phyloP scores from a whole-genome alignment of 1,140 invertebrate species.

The Drosophila nebulosa region DNA sequence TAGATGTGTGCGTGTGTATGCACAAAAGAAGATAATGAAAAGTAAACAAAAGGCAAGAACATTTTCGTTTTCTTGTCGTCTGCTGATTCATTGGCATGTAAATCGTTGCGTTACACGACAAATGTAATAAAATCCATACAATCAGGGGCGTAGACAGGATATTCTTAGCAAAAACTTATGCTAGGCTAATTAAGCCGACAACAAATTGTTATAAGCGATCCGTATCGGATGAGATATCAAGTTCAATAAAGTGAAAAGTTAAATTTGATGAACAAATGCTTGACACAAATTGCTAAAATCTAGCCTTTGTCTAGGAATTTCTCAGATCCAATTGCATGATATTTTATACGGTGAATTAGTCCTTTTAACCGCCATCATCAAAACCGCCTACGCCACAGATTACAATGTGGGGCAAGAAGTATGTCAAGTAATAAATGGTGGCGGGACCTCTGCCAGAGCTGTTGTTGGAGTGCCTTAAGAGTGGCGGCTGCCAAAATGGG shows the following conservation, averaged over 20 bases:
- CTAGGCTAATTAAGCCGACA: no score
- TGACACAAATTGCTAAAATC: no score
- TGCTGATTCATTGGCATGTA: constrained; percentile 69
- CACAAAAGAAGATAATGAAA: constrained; percentile 63
- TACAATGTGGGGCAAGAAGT: constrained; percentile 20
- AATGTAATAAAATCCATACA: constrained; percentile 40
- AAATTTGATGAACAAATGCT: no score
- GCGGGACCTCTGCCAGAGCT: background rate
- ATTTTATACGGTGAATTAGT: background rate
- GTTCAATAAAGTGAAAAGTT: no score
- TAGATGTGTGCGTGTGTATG: background rate
- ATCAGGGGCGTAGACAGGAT: background rate
- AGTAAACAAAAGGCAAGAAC: constrained; percentile 58
- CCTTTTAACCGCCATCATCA: background rate
- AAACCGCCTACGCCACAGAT: background rate
- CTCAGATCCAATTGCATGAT: background rate
- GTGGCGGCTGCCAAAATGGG: constrained; percentile 23
- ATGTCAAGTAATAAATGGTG: constrained; percentile 50
- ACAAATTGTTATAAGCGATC: no score
- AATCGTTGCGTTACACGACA: constrained; percentile 44
- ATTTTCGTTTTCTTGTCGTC: constrained; percentile 28
- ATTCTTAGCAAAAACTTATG: background rate
- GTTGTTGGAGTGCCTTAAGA: background rate
- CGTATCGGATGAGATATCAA: background rate
- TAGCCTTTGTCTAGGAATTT: background rate